Evolutionary conservation across 1,140 invertebrate species (phyloP).

Genomic region (Chironomus tepperi): DNA sequence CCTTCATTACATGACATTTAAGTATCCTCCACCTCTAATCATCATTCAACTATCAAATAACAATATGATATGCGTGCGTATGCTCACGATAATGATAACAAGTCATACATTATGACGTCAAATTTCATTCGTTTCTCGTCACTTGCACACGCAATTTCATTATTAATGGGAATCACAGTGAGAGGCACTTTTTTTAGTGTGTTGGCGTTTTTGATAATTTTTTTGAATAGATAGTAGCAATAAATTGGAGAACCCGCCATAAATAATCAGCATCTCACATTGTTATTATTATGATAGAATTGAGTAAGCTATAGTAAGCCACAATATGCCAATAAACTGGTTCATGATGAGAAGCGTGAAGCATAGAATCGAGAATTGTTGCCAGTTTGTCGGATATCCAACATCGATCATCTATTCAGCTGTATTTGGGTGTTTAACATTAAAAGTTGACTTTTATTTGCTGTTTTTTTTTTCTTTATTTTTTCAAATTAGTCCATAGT

Average conservation of each 20-base stretch:
- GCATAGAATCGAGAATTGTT: not conserved
- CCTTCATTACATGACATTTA: too few relatives aligned
- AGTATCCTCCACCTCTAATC: too few relatives aligned
- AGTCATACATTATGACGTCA: not conserved
- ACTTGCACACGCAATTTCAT: not conserved
- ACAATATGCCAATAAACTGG: not conserved
- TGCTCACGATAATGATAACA: not conserved
- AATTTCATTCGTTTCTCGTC: not conserved
- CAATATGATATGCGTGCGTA: not conserved
- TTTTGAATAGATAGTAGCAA: not conserved
- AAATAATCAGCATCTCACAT: slow-evolving; percentile 8
- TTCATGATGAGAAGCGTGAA: not conserved
- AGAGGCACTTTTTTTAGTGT: not conserved
- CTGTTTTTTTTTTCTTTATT: too few relatives aligned
- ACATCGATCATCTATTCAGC: too few relatives aligned
- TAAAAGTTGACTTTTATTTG: too few relatives aligned
- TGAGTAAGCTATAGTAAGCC: not conserved
- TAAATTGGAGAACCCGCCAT: not conserved
- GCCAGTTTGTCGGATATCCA: too few relatives aligned
- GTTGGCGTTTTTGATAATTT: not conserved
- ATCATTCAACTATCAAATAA: too few relatives aligned
- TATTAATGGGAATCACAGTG: not conserved
- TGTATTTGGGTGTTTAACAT: too few relatives aligned
- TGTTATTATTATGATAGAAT: not conserved
- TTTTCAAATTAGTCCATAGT: too few relatives aligned